phyloP scores from a whole-genome alignment of 2,888 invertebrate genomes.

The Heliconius sara region DNA sequence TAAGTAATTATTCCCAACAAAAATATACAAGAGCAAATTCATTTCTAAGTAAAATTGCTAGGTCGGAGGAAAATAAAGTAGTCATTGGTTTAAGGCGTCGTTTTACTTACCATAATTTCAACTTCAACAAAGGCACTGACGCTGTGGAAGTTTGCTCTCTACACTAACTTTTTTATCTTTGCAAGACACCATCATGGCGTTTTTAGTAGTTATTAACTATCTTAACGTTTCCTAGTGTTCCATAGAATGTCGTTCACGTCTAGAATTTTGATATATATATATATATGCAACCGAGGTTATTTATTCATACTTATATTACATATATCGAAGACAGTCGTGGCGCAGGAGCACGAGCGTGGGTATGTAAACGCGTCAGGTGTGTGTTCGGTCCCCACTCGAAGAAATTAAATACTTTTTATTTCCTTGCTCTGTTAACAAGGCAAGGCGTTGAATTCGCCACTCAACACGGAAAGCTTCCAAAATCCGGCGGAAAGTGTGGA shows the following conservation, averaged over 20 bases:
- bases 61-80: constrained; percentile 27
- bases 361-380: too few relatives aligned
- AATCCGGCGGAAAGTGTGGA: too few relatives aligned
- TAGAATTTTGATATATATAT: neutral
- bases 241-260: neutral
- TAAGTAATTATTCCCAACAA: neutral
- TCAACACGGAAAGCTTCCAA: too few relatives aligned
- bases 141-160: constrained; percentile 36
- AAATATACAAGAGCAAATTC: neutral
- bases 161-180: constrained; percentile 35
- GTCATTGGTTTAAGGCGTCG: constrained; percentile 37
- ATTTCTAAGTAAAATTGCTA: constrained; percentile 19
- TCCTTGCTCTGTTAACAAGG: too few relatives aligned
- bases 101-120: constrained; percentile 42
- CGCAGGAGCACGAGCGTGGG: too few relatives aligned
- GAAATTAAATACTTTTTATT: too few relatives aligned
- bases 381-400: too few relatives aligned
- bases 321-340: too few relatives aligned
- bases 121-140: constrained; percentile 38
- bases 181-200: constrained; percentile 22
- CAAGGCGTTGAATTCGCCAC: too few relatives aligned
- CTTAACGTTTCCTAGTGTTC: constrained; percentile 10
- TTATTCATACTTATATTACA: neutral
- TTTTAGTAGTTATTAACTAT: constrained; percentile 21
- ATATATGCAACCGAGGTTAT: neutral